Evolutionary conservation across 2,797 vertebrate genomes (phyloP), one percentile per base, ranked within the genome.

Genomic region (Sebastes alutus): DNA sequence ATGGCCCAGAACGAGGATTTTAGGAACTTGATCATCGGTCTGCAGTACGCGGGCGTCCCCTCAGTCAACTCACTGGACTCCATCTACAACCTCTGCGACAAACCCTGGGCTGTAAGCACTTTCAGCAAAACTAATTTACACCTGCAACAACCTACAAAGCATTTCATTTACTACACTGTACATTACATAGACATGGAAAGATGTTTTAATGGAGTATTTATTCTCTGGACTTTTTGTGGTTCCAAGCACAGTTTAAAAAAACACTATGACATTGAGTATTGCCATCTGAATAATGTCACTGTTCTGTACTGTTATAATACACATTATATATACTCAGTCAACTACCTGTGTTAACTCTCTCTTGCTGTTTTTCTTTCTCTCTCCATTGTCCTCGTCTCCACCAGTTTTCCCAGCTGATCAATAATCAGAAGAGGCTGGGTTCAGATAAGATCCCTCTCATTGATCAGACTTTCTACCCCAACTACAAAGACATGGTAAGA

Each of bases 1-100:
- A 99, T 99, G 99, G 96, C 97, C 2, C 98, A 99, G 93, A 98
- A 98, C 0, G 97, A 99, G 90, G 99, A 99, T 82, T 99, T 99
- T 92, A 96, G 97, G 72, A 98, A 97, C 93, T 79, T 99, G 80
- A 96, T 99, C 93, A 99, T 99, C 2, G 99, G 99, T 6, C 94
- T 99, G 95, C 98, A 99, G 87, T 99, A 99, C 0, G 98, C 97
- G 0, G 97, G 98, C 33, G 65, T 99, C 77, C 97, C 97, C 32
- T 97, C 98, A 0, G 91, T 99, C 93, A 99, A 99, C 95, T 97
- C 98, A 1, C 94, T 99, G 87, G 97, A 99, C 80, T 98, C 98
- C 52, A 97, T 99, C 93, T 99, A 97, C 93, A 99, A 98, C 94
- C 98, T 99, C 83, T 98, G 97, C 12, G 98, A 99, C 95, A 99